Percentiles rank a stretch among this genome's conserved stretches.
Conservation (phyloP, 1,140 invertebrate genomes). For the Heliconius nattereri region DNA sequence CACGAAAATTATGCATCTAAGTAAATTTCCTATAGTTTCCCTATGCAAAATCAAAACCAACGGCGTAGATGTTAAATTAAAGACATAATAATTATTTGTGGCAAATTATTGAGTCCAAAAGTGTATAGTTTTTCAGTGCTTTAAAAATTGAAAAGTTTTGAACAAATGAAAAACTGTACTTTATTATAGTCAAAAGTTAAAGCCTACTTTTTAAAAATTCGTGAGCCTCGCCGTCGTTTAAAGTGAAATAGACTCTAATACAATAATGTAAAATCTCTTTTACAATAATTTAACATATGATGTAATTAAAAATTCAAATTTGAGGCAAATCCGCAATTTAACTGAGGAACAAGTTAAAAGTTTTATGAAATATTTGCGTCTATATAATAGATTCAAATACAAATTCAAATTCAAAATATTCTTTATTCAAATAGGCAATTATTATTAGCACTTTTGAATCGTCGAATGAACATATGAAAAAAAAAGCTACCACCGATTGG, state of each 20-base stretch:
- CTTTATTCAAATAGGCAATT: too few relatives aligned
- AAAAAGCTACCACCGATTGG: too few relatives aligned
- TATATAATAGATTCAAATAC: too few relatives aligned
- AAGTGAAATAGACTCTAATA: background rate
- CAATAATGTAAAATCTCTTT: background rate
- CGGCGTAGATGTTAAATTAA: too few relatives aligned
- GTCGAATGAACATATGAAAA: too few relatives aligned
- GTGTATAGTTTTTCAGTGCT: background rate
- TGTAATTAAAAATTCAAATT: background rate
- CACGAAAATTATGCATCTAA: too few relatives aligned
- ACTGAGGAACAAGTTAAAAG: background rate
- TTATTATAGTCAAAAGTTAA: background rate
- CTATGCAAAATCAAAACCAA: too few relatives aligned
- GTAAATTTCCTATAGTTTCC: too few relatives aligned
- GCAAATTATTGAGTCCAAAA: background rate
- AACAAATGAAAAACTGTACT: background rate
- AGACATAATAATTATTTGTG: too few relatives aligned
- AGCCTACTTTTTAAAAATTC: background rate
- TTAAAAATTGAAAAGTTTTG: background rate
- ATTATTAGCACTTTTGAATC: too few relatives aligned
- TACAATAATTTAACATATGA: background rate
- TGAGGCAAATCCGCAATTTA: background rate
- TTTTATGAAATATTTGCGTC: background rate
- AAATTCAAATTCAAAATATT: too few relatives aligned
- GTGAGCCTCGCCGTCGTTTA: background rate